These are phyloP conservation scores for Oryzias celebensis DNA, from an alignment of 2,113 vertebrate species.

Conservation along the genomic window DNA sequence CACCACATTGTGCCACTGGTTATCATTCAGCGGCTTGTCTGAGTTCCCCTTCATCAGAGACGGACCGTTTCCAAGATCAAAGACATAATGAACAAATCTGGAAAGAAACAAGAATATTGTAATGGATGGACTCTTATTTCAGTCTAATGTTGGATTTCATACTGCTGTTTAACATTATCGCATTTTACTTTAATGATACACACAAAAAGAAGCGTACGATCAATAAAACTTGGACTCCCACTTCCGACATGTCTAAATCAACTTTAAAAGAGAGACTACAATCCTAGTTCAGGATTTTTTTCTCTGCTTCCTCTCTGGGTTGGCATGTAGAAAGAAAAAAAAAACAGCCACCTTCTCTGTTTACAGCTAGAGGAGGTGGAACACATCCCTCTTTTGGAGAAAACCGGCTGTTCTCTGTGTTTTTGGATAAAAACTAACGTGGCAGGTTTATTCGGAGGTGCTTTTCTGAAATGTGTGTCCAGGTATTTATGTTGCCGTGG, in stretches of 20 bases:
- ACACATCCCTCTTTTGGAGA: slow-evolving; percentile 33
- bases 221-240: too few relatives aligned
- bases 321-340: not conserved
- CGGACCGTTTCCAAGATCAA: slow-evolving; percentile 92
- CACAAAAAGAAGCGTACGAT: too few relatives aligned
- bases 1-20: slow-evolving; percentile 96
- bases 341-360: slow-evolving; percentile 2
- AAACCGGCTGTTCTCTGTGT: slow-evolving; percentile 47
- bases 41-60: slow-evolving; percentile 97
- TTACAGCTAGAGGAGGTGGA: slow-evolving; percentile 13
- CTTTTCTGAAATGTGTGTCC: slow-evolving; percentile 15
- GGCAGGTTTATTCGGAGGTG: slow-evolving; percentile 31
- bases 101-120: not conserved
- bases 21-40: slow-evolving; percentile 90
- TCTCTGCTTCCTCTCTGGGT: too few relatives aligned
- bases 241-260: too few relatives aligned
- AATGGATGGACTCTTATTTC: not conserved
- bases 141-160: too few relatives aligned
- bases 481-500: slow-evolving; percentile 45
- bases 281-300: too few relatives aligned
- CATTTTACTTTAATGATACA: too few relatives aligned
- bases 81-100: slow-evolving; percentile 93
- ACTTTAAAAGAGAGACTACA: too few relatives aligned
- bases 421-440: slow-evolving; percentile 47
- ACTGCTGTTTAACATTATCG: too few relatives aligned